Percentiles rank a stretch among this genome's conserved stretches.
Conservation (phyloP, 2,797 vertebrate species). For the Petrocephalus sullivani region DNA sequence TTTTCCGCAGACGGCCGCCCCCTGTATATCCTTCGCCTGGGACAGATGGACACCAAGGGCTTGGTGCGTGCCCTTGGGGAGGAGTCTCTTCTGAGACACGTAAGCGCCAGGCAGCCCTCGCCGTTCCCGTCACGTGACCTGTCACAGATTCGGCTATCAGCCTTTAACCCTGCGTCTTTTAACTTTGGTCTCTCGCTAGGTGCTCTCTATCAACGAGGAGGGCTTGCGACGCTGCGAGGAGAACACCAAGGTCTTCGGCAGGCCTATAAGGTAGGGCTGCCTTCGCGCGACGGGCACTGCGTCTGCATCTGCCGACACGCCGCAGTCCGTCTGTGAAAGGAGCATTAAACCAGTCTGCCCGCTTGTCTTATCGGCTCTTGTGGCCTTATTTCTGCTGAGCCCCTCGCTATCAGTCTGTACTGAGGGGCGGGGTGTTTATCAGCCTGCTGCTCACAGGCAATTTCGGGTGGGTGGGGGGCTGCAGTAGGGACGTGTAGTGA, state of each 20-base stretch:
- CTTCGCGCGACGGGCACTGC: no score
- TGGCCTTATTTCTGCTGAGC: background rate
- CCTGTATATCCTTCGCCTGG: slow-evolving; percentile 85
- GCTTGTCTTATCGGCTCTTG: background rate
- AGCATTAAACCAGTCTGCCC: background rate
- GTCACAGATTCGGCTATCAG: background rate
- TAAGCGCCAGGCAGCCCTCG: slow-evolving; percentile 51
- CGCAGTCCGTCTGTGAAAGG: background rate
- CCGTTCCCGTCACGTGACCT: background rate
- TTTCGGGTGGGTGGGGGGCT: background rate
- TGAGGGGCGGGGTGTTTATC: background rate
- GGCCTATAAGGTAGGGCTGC: slow-evolving; percentile 72
- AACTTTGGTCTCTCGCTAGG: slow-evolving; percentile 49
- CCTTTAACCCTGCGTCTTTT: background rate
- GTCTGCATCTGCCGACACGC: no score
- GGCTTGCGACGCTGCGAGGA: slow-evolving; percentile 79
- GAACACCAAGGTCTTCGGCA: slow-evolving; percentile 80
- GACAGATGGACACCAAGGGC: slow-evolving; percentile 99
- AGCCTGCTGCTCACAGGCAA: background rate
- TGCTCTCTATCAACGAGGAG: slow-evolving; percentile 83
- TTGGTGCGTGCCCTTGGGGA: slow-evolving; percentile 91
- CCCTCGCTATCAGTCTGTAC: background rate
- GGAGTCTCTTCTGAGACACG: slow-evolving; percentile 91
- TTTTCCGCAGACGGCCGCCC: slow-evolving; percentile 81
- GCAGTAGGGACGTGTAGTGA: background rate